Conservation (phyloP, 2,797 vertebrate species). For the Tapirus indicus region DNA sequence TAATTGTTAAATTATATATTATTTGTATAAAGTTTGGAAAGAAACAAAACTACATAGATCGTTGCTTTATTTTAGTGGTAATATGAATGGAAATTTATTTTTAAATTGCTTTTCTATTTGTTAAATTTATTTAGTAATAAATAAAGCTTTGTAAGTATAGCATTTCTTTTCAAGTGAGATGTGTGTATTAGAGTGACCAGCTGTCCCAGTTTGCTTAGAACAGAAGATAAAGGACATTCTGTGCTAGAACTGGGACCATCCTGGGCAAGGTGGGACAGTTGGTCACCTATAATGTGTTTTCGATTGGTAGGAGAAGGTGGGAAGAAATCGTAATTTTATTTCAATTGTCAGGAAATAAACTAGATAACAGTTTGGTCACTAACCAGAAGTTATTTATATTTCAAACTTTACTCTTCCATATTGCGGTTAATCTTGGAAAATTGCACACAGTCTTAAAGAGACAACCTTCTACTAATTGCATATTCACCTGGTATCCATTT, state of each 20-base stretch:
- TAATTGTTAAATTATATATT: neutral
- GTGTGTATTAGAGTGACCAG: neutral
- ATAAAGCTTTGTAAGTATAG: neutral
- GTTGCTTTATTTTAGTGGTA: neutral
- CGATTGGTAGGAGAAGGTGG: neutral
- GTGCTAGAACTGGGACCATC: neutral
- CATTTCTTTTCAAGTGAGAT: neutral
- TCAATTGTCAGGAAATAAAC: slow-evolving; percentile 41
- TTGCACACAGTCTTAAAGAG: slow-evolving; percentile 65
- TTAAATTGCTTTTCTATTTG: neutral
- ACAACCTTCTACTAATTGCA: slow-evolving; percentile 73
- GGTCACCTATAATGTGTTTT: neutral
- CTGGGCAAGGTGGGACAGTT: neutral
- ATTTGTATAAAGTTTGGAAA: neutral
- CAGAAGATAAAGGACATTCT: neutral
- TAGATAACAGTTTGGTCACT: slow-evolving; percentile 38
- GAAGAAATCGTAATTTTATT: neutral
- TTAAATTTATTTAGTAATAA: neutral
- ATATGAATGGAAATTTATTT: neutral
- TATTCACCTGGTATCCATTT: slow-evolving; percentile 82
- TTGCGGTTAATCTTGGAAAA: slow-evolving; percentile 45
- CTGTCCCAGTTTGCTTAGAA: neutral
- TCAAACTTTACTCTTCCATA: slow-evolving; percentile 36
- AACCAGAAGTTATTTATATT: slow-evolving; percentile 55
- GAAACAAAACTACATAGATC: slow-evolving; percentile 19